Conservation (phyloP, 1,140 invertebrate species). For the Bombus cullumanus region DNA sequence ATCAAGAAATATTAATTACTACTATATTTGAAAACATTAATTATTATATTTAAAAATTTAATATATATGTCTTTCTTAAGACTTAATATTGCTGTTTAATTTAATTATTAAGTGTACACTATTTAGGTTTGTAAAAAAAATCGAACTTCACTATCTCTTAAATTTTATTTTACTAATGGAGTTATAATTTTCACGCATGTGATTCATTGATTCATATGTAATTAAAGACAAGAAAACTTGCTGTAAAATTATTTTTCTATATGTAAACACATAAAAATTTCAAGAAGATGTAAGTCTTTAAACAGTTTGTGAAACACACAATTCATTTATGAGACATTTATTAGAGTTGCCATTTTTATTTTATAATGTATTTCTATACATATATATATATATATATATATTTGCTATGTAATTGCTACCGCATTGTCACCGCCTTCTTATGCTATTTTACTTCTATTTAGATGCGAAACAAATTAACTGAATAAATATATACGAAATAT, state of each 20-base stretch:
- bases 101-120: background rate
- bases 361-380: constrained; percentile 20
- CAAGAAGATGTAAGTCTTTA: constrained; percentile 18
- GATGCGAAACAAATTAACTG: constrained; percentile 11
- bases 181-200: constrained; percentile 27
- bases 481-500: constrained; percentile 13
- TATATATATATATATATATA: constrained; percentile 35
- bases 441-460: constrained; percentile 18
- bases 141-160: background rate
- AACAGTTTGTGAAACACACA: constrained; percentile 5
- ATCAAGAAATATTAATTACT: background rate
- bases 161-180: background rate
- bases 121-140: background rate
- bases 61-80: background rate
- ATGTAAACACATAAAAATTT: constrained; percentile 17
- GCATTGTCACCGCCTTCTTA: constrained; percentile 5
- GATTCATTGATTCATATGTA: constrained; percentile 18
- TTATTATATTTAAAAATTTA: constrained; percentile 16
- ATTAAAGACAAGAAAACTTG: constrained; percentile 12
- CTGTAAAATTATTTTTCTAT: constrained; percentile 53
- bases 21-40: constrained; percentile 11
- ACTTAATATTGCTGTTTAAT: background rate
- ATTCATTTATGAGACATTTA: constrained; percentile 30
- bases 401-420: constrained; percentile 26
- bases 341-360: constrained; percentile 28